Conservation (phyloP, 2,113 vertebrate species). For the Phaethornis superciliosus region DNA sequence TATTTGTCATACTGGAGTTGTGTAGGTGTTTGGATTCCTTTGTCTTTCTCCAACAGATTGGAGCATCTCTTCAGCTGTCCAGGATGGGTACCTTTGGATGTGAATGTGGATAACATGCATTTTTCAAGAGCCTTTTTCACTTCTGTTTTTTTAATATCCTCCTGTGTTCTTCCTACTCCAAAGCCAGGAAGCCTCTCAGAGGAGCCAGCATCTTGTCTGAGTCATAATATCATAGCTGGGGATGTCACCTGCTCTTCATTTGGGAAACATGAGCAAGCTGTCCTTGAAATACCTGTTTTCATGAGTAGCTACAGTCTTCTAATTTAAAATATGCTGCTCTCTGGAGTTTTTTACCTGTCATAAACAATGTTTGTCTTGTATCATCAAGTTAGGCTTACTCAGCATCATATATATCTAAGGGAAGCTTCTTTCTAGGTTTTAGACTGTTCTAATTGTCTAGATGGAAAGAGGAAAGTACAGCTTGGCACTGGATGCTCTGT, state of each 20-base stretch:
- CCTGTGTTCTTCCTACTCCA: background rate
- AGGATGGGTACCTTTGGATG: background rate
- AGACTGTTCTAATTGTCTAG: background rate
- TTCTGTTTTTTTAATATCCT: background rate
- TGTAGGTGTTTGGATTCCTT: background rate
- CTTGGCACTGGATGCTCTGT: background rate
- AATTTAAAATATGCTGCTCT: slow-evolving; percentile 38
- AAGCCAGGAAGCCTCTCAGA: background rate
- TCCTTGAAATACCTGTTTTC: slow-evolving; percentile 61
- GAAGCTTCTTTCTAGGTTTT: background rate
- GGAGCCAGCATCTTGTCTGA: background rate
- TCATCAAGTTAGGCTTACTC: slow-evolving; percentile 23
- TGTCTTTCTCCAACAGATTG: background rate
- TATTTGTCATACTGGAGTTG: background rate
- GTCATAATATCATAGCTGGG: background rate
- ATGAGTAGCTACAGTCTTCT: slow-evolving; percentile 21
- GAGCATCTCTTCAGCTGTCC: background rate
- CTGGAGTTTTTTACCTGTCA: slow-evolving; percentile 30
- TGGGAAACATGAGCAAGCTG: slow-evolving; percentile 16
- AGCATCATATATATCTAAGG: background rate
- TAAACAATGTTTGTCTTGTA: slow-evolving; percentile 1
- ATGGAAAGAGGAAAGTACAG: background rate
- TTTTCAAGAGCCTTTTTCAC: background rate
- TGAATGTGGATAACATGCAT: background rate
- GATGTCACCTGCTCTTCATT: slow-evolving; percentile 40